Evolutionary conservation across 1,140 invertebrate species (phyloP).

Genomic region (Anastatus disparis): DNA sequence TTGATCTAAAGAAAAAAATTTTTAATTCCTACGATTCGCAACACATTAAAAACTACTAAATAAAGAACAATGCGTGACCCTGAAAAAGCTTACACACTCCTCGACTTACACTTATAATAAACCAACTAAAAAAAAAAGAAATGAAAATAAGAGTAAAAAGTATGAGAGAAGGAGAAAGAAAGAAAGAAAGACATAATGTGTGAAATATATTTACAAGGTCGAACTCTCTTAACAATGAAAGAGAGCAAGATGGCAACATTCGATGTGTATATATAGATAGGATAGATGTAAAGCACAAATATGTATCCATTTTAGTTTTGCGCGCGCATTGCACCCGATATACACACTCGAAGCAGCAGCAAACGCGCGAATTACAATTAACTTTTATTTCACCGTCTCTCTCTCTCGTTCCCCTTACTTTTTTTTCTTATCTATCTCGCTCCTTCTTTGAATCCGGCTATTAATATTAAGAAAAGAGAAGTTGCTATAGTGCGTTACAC

Average conservation of each 20-base stretch:
- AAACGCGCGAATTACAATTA: slow-evolving; percentile 18
- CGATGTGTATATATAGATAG: no score
- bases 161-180: background rate
- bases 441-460: no score
- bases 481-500: background rate
- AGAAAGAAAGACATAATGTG: slow-evolving; percentile 11
- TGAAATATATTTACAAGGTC: slow-evolving; percentile 32
- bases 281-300: no score
- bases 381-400: background rate
- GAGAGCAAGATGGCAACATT: no score
- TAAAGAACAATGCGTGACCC: slow-evolving; percentile 34
- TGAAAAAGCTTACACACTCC: slow-evolving; percentile 11
- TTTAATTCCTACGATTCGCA: no score
- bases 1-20: no score
- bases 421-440: no score
- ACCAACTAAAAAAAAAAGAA: background rate
- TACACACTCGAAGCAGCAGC: background rate
- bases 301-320: no score
- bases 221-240: slow-evolving; percentile 10
- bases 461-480: background rate
- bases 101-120: background rate
- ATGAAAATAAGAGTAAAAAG: background rate
- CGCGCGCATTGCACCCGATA: slow-evolving; percentile 2
- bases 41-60: slow-evolving; percentile 24
- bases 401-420: background rate